These are phyloP conservation scores for Apistogramma diplotaenia DNA, from an alignment of 2,113 vertebrate genomes.

Conservation along the genomic window DNA sequence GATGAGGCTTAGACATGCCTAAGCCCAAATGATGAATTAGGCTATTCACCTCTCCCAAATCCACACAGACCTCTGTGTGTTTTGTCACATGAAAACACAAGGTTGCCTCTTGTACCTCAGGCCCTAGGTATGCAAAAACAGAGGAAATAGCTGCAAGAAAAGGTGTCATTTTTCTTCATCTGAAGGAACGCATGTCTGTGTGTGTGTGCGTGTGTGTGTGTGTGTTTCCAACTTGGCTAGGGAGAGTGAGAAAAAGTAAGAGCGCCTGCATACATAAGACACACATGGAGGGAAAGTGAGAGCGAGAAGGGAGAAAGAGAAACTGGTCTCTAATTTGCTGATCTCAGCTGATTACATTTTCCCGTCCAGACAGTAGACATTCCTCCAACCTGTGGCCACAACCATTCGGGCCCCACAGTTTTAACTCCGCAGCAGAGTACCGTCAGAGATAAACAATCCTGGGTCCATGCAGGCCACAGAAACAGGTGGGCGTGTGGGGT, in stretches of 20 bases:
- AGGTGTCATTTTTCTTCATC: conserved; percentile 75
- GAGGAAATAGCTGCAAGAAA: conserved; percentile 76
- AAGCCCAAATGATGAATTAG: conserved; percentile 73
- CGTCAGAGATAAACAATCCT: conserved; percentile 59
- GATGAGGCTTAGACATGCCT: conserved; percentile 61
- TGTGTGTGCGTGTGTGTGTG: conserved; percentile 1
- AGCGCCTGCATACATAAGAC: conserved; percentile 54
- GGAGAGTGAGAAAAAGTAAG: conserved; percentile 22
- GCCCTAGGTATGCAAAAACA: conserved; percentile 72
- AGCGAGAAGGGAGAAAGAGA: conserved; percentile 38
- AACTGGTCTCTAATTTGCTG: conserved; percentile 59
- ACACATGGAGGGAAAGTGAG: conserved; percentile 52
- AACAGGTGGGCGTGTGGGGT: conserved; percentile 62
- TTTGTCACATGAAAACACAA: conserved; percentile 76
- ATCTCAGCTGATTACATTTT: conserved; percentile 74
- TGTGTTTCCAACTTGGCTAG: neutral
- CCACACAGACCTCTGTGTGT: conserved; percentile 73
- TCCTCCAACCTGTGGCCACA: conserved; percentile 69
- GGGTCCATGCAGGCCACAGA: conserved; percentile 44
- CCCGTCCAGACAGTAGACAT: conserved; percentile 77
- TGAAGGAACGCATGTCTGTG: conserved; percentile 36
- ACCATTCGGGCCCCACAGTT: conserved; percentile 56
- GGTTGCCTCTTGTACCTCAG: conserved; percentile 68
- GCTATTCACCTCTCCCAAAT: conserved; percentile 66
- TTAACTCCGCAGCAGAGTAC: conserved; percentile 46